Conservation (phyloP, 2,888 invertebrate genomes). For the Drosophila formosana region DNA sequence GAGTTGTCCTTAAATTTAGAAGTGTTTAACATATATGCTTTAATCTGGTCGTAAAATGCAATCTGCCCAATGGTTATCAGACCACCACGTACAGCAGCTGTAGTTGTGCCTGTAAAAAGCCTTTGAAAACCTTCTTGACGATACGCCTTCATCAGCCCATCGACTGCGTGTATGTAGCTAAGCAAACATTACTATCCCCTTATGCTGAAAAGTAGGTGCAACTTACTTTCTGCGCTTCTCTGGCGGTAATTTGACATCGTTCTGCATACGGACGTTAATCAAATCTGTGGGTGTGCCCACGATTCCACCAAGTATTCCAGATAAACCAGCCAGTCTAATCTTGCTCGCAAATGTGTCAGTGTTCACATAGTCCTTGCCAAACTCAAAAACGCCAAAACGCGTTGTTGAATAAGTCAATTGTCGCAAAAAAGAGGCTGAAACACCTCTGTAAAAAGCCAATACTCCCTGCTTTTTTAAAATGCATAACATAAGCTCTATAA, state of each 20-base stretch:
- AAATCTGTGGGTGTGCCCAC: constrained; percentile 98
- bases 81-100: constrained; percentile 94
- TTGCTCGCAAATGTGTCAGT: constrained; percentile 86
- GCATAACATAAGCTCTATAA: constrained; percentile 21
- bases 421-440: constrained; percentile 95
- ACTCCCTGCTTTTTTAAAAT: constrained; percentile 88
- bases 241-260: constrained; percentile 95
- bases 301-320: constrained; percentile 91
- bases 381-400: constrained; percentile 90
- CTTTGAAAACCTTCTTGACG: constrained; percentile 91
- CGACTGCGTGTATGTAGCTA: constrained; percentile 97
- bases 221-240: constrained; percentile 95
- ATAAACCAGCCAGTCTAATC: constrained; percentile 31
- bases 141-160: constrained; percentile 93
- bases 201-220: not conserved
- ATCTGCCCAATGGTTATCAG: constrained; percentile 98
- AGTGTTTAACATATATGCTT: constrained; percentile 87
- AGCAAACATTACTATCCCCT: constrained; percentile 5
- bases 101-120: constrained; percentile 94
- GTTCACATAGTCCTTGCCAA: constrained; percentile 88
- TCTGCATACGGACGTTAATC: constrained; percentile 99
- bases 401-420: constrained; percentile 97
- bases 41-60: constrained; percentile 97
- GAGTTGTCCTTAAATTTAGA: constrained; percentile 93
- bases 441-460: constrained; percentile 96